Evolutionary conservation across 2,888 invertebrate species (phyloP).

Genomic region (Eilema griseolum): DNA sequence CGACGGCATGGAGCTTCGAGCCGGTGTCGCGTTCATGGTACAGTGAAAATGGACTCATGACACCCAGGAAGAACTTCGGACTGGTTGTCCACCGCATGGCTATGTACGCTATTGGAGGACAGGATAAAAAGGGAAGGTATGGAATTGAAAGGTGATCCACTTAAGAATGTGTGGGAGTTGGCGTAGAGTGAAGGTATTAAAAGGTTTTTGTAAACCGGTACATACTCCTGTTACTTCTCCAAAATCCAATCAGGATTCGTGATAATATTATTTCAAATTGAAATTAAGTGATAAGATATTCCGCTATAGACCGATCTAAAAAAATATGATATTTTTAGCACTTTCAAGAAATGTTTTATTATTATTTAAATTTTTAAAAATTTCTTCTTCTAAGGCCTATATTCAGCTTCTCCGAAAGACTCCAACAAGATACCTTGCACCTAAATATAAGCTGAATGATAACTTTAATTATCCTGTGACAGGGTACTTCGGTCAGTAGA

Average conservation of each 20-base stretch:
- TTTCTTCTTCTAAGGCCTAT: neutral
- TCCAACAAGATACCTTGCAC: neutral
- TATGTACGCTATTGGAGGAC: slow-evolving; percentile 91
- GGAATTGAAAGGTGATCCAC: slow-evolving; percentile 6
- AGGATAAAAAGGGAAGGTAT: slow-evolving; percentile 88
- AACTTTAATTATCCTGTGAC: slow-evolving; percentile 22
- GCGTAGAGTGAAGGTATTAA: neutral
- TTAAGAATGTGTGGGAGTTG: neutral
- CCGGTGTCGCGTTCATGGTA: slow-evolving; percentile 89
- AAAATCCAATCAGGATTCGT: neutral
- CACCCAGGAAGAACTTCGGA: slow-evolving; percentile 90
- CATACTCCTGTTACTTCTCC: neutral
- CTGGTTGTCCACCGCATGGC: slow-evolving; percentile 89
- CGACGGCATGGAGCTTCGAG: slow-evolving; percentile 90
- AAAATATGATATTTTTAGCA: too few species aligned
- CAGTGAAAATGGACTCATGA: slow-evolving; percentile 87
- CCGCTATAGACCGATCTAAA: too few species aligned
- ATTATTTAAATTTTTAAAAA: too few species aligned
- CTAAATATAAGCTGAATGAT: neutral
- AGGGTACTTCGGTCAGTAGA: slow-evolving; percentile 89
- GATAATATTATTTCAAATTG: too few species aligned
- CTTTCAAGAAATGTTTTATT: neutral
- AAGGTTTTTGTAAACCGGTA: too few species aligned
- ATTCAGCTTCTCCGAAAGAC: neutral
- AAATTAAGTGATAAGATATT: too few species aligned